Base-by-base conservation (phyloP, 2,113 vertebrate genomes). In the Calonectris borealis region DNA sequence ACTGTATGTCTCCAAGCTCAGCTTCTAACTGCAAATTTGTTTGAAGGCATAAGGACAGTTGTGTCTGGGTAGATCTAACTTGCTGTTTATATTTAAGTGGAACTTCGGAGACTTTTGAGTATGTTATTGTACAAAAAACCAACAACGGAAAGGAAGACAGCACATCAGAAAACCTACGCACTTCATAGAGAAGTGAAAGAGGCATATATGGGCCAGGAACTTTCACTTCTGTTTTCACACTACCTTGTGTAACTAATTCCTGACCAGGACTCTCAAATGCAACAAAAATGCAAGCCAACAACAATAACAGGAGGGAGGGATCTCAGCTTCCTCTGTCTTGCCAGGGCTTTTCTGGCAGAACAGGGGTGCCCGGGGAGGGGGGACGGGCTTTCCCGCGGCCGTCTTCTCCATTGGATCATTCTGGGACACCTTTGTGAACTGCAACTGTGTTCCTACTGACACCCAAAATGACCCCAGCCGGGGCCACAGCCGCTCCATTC, bases 401-500 rank as follows among this genome's bases (percentile, higher is more conserved):
- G 4, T 46, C 9, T 31, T 34, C 38, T 71, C 22, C 29, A 11
- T 42, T 38, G 58, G 21, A 34, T 92, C 22, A 68, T 38, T 76
- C 83, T 71, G n/a, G 87, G 44, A 76, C 29, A 38, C 0, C 0
- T 44, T 36, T 72, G 21, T 76, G 25, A 72, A 48, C 18, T 36
- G 34, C 11, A 22, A 0, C 32, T 5, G 0, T n/a, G n/a, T 48
- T 40, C 44, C 49, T 60, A 0, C 17, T 16, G 44, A 65, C 31
- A 57, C 3, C 62, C 11, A 2, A 24, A 9, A 44, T 31, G 34
- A 79, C 34, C 38, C 16, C 4, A 6, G 22, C n/a, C 4, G 3
- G 15, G 26, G 26, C 38, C n/a, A 42, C 32, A 68, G 66, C 40
- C 0, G 0, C n/a, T 76, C 24, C 19, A 7, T 6, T 36, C 1